Percentiles rank a stretch among this genome's conserved stretches.
These are phyloP conservation scores for Formica exsecta DNA, from an alignment of 1,140 invertebrate species.

Conservation along the genomic window DNA sequence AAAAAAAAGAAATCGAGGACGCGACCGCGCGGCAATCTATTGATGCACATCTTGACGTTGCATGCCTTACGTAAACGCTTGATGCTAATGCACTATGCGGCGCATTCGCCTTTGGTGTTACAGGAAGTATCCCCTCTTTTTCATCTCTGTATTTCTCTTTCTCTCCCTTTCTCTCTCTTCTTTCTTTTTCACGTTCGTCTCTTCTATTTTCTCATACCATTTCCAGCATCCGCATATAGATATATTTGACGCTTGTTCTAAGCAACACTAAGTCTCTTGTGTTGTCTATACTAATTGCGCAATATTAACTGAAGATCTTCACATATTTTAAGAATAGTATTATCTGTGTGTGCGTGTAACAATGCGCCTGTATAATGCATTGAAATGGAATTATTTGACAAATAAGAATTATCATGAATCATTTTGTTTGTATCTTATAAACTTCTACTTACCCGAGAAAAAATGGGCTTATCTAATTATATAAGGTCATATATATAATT, in stretches of 20 bases:
- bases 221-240: not conserved
- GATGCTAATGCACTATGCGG: constrained; percentile 53
- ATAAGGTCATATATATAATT: too few species aligned
- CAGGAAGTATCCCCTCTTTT: constrained; percentile 45
- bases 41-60: constrained; percentile 14
- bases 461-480: too few species aligned
- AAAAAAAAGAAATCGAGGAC: constrained; percentile 34
- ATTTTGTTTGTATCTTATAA: not conserved
- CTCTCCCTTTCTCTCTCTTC: too few species aligned
- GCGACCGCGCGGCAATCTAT: constrained; percentile 19
- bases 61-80: constrained; percentile 59
- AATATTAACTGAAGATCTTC: not conserved
- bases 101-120: constrained; percentile 32
- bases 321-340: not conserved
- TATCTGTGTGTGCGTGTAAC: too few species aligned
- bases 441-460: not conserved
- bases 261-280: not conserved
- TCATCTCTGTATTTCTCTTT: not conserved
- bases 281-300: not conserved
- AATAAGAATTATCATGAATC: not conserved
- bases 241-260: constrained; percentile 1
- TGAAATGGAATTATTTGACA: not conserved
- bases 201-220: constrained; percentile 11
- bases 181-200: not conserved
- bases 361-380: not conserved